Evolutionary conservation across 2,888 invertebrate species (phyloP).

Genomic region (Harpalus rufipes): DNA sequence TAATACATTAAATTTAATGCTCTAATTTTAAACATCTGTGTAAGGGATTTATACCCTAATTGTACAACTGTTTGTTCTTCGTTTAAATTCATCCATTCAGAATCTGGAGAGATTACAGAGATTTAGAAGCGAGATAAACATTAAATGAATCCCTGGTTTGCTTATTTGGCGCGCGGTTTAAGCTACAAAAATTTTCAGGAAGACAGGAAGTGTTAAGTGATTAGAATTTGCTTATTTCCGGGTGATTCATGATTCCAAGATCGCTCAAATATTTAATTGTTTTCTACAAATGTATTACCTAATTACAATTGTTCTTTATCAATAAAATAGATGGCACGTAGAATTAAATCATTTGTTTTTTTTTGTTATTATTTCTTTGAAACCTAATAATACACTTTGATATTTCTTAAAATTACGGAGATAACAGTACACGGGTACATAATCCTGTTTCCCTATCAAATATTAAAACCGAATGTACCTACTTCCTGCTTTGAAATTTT

Average conservation of each 20-base stretch:
- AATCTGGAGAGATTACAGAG: background rate
- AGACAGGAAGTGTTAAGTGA: slow-evolving; percentile 10
- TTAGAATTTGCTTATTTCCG: slow-evolving; percentile 22
- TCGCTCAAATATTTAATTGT: background rate
- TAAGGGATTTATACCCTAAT: slow-evolving; percentile 7
- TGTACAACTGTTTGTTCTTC: background rate
- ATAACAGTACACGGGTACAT: too few relatives aligned
- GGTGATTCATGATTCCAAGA: slow-evolving; percentile 4
- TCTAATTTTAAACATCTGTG: background rate
- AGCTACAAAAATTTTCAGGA: background rate
- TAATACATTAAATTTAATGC: background rate
- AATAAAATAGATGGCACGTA: background rate
- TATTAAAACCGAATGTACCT: background rate
- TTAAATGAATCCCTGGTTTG: background rate
- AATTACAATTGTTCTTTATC: background rate
- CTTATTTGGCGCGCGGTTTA: background rate
- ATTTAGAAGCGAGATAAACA: slow-evolving; percentile 6
- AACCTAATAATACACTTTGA: background rate
- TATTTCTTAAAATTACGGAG: too few relatives aligned
- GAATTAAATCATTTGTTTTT: background rate
- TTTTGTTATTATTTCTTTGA: background rate
- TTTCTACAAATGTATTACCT: background rate
- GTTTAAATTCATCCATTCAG: background rate
- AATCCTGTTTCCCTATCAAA: too few relatives aligned
- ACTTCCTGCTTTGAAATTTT: background rate